phyloP scores from a whole-genome alignment of 2,113 vertebrate species.

The Taurulus bubalis region DNA sequence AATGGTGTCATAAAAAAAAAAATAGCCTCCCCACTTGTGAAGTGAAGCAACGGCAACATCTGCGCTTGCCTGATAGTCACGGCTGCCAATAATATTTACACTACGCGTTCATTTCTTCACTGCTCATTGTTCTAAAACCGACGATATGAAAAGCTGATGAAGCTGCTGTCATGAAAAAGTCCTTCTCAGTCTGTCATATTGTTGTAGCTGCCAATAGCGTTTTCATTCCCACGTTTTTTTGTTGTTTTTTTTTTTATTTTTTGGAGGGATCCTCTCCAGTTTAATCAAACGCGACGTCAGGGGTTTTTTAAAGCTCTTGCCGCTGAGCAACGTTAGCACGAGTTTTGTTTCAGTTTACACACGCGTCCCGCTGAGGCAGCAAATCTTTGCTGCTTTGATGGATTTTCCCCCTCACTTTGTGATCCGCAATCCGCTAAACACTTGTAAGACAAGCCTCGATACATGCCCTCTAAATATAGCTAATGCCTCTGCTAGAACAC shows the following conservation, averaged over 20 bases:
- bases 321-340: conserved; percentile 51
- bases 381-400: conserved; percentile 68
- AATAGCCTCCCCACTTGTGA: conserved; percentile 34
- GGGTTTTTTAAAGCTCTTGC: conserved; percentile 63
- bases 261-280: conserved; percentile 51
- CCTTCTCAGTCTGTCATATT: conserved; percentile 45
- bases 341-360: conserved; percentile 57
- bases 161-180: conserved; percentile 55
- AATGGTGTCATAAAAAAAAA: conserved; percentile 57
- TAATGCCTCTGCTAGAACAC: conserved; percentile 46
- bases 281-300: conserved; percentile 63
- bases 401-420: conserved; percentile 54
- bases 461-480: conserved; percentile 64
- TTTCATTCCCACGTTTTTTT: conserved; percentile 54
- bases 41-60: conserved; percentile 58
- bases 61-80: conserved; percentile 69
- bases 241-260: conserved; percentile 40
- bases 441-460: conserved; percentile 58
- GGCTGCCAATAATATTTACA: conserved; percentile 70
- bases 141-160: conserved; percentile 66
- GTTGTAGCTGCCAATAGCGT: conserved; percentile 55
- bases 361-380: conserved; percentile 59
- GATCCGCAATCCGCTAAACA: conserved; percentile 48
- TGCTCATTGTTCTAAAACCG: conserved; percentile 60
- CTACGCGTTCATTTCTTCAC: conserved; percentile 52